Base-by-base conservation (phyloP, 1,140 invertebrate genomes). In the Bombus consobrinus region DNA sequence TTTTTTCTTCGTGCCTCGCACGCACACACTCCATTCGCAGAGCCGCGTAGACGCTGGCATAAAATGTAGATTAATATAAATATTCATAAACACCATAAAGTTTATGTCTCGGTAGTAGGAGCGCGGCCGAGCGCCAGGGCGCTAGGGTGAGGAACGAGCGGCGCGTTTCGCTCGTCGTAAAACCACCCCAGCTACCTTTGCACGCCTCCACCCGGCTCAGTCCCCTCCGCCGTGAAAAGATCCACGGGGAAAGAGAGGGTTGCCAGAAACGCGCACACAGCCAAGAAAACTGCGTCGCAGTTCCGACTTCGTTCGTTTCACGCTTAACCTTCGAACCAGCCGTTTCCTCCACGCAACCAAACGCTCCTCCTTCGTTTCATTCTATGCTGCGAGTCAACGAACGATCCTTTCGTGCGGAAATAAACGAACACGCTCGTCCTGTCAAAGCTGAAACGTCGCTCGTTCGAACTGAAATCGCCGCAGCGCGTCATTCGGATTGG, bases 41-140 rank as follows among this genome's bases (percentile, higher is more conserved):
- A 71, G 74, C 37, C 72, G 83, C 79, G 85, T 87, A 86, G 85
- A 90, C 87, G 91, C 73, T 85, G 89, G 85, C 92, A 89, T 93
- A 93, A 93, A 94, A 93, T 94, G 91, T 94, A 93, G 92, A 94
- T 94, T 94, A 94, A 93, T 94, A 94, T 94, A 94, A 94, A 94
- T 94, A 94, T 94, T 94, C 93, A 94, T 94, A 94, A 94, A 94
- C 91, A 94, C 90, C 91, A 90, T 93, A 94, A 94, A 94, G 91
- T 93, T 94, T 94, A 94, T 92, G 92, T 93, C 90, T 86, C 91
- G 85, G 90, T 75, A 89, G 89, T 74, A 74, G 83, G 80, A 83
- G 66, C 72, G 66, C 62, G 53, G 32, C 41, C 75, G 69, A 37
- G 77, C 68, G 32, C 25, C n/a, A 76, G 39, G 41, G 77, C 79